These are phyloP conservation scores for Tetramorium alpestre DNA, from an alignment of 1,140 invertebrate species.

Conservation along the genomic window DNA sequence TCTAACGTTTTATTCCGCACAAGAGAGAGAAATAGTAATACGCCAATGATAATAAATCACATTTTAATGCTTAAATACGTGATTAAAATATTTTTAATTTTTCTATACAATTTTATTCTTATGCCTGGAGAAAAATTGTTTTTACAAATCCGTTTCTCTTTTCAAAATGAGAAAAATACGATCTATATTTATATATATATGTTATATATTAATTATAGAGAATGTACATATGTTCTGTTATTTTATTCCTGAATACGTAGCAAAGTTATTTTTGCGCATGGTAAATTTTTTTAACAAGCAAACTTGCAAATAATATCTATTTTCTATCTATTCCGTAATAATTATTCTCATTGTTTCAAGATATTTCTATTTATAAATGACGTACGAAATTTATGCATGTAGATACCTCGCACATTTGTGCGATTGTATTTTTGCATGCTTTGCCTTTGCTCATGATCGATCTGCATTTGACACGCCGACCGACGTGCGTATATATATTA, in stretches of 20 bases:
- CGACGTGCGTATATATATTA: slow-evolving; percentile 1
- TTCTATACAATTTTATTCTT: background rate
- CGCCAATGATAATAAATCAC: background rate
- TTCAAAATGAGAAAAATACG: background rate
- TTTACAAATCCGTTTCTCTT: background rate
- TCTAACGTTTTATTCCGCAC: background rate
- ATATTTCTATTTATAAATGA: background rate
- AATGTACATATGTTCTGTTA: background rate
- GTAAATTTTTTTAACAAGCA: slow-evolving; percentile 17
- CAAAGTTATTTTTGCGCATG: background rate
- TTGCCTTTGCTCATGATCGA: background rate
- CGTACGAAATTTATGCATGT: background rate
- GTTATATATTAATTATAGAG: background rate
- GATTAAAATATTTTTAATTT: background rate
- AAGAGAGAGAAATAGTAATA: background rate
- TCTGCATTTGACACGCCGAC: slow-evolving; percentile 36
- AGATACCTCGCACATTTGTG: background rate
- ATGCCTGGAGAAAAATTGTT: background rate
- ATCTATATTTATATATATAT: background rate
- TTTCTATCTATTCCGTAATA: background rate
- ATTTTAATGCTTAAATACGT: background rate
- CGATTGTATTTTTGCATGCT: slow-evolving; percentile 16
- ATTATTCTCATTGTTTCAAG: background rate
- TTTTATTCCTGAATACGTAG: background rate
- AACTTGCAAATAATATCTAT: background rate